Conservation (phyloP, 2,888 invertebrate species). For the Watsonalla binaria region DNA sequence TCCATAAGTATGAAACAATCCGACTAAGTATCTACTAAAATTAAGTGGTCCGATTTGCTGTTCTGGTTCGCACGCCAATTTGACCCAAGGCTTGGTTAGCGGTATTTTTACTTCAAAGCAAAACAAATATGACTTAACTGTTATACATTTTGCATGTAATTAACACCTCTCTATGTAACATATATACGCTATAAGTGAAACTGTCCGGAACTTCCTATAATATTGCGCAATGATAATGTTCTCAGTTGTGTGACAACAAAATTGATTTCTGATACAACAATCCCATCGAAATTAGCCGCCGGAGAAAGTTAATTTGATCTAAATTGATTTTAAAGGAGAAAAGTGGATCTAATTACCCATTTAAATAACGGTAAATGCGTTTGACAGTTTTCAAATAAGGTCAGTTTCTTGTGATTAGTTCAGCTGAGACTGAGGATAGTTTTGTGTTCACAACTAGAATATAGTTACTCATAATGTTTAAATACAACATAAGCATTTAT, state of each 20-base stretch:
- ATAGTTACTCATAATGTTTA: too few species aligned
- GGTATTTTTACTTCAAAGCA: neutral
- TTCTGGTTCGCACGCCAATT: neutral
- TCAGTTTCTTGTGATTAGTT: too few species aligned
- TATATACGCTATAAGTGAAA: conserved; percentile 3
- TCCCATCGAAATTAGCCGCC: neutral
- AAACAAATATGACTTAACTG: conserved; percentile 11
- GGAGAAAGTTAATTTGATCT: conserved; percentile 2
- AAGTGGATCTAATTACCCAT: neutral
- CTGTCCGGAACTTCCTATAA: neutral
- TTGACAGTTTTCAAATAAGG: neutral
- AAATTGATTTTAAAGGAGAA: neutral
- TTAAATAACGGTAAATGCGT: neutral
- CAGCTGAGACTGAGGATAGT: too few species aligned
- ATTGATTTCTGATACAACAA: neutral
- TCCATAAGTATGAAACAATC: too few species aligned
- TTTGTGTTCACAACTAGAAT: too few species aligned
- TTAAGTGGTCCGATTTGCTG: neutral
- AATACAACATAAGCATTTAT: too few species aligned
- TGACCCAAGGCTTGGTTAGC: neutral
- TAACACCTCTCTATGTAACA: conserved; percentile 4
- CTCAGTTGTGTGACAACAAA: neutral
- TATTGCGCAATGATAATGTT: neutral
- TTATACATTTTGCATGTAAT: conserved; percentile 7
- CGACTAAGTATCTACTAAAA: too few species aligned